These are phyloP conservation scores for Leptopilina drosophilae DNA, from an alignment of 2,888 invertebrate genomes.

Conservation along the genomic window DNA sequence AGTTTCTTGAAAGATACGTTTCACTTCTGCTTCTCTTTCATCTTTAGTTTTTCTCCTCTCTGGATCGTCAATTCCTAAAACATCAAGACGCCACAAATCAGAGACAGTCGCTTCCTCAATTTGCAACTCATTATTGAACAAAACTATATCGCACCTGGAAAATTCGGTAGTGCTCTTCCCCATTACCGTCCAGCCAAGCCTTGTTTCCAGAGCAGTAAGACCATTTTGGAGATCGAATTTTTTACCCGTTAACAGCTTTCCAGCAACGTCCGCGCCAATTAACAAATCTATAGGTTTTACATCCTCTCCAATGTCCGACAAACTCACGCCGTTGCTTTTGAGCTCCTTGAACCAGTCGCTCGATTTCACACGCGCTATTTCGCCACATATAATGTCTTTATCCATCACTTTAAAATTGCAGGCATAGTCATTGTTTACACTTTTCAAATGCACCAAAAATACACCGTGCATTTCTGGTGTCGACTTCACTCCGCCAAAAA, in stretches of 20 bases:
- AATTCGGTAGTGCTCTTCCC: slow-evolving; percentile 21
- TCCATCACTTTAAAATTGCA: slow-evolving; percentile 54
- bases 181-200: slow-evolving; percentile 59
- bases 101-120: slow-evolving; percentile 49
- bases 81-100: slow-evolving; percentile 63
- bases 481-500: slow-evolving; percentile 53
- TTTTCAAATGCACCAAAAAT: slow-evolving; percentile 41
- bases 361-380: slow-evolving; percentile 46
- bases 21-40: slow-evolving; percentile 49
- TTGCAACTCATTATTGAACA: slow-evolving; percentile 30
- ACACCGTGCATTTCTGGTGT: slow-evolving; percentile 10
- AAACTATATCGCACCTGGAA: not conserved
- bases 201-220: slow-evolving; percentile 56
- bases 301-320: slow-evolving; percentile 43
- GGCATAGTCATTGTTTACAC: slow-evolving; percentile 42
- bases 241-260: slow-evolving; percentile 56
- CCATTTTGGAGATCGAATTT: slow-evolving; percentile 49
- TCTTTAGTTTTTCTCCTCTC: slow-evolving; percentile 51
- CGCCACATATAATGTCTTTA: slow-evolving; percentile 48
- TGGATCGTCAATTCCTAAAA: slow-evolving; percentile 62
- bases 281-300: slow-evolving; percentile 48
- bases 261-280: slow-evolving; percentile 58
- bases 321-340: slow-evolving; percentile 33
- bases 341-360: slow-evolving; percentile 52
- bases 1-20: slow-evolving; percentile 58